Percentiles rank a stretch among this genome's conserved stretches.
Conservation (phyloP, 1,140 invertebrate genomes). For the Formica exsecta region DNA sequence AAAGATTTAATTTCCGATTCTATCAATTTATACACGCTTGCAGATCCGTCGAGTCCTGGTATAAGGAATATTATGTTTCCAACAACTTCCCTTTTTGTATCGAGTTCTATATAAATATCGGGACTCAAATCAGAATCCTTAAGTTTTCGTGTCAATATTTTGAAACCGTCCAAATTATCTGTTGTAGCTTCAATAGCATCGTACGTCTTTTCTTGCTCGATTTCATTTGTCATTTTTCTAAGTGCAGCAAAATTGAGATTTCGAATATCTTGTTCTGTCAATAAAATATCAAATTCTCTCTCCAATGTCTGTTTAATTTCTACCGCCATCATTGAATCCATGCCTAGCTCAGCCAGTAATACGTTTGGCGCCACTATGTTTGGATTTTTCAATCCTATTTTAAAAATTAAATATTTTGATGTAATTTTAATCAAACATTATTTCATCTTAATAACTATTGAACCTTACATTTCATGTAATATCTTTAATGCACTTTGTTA, state of each 20-base stretch:
- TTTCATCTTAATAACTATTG: not conserved
- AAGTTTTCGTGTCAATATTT: slow-evolving; percentile 80
- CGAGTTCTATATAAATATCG: slow-evolving; percentile 78
- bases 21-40: slow-evolving; percentile 85
- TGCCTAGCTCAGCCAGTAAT: slow-evolving; percentile 91
- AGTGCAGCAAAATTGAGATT: slow-evolving; percentile 87
- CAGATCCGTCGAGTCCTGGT: slow-evolving; percentile 89
- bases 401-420: not conserved
- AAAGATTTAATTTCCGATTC: slow-evolving; percentile 87
- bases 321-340: slow-evolving; percentile 94
- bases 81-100: slow-evolving; percentile 73
- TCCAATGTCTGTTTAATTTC: slow-evolving; percentile 93
- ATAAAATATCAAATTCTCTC: slow-evolving; percentile 90
- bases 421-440: not conserved
- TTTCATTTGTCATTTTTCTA: slow-evolving; percentile 80
- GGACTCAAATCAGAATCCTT: slow-evolving; percentile 60
- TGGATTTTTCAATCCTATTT: slow-evolving; percentile 84
- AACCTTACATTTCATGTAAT: too few relatives aligned
- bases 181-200: not conserved
- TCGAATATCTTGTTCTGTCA: slow-evolving; percentile 91
- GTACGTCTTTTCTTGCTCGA: slow-evolving; percentile 56
- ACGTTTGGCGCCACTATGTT: slow-evolving; percentile 89
- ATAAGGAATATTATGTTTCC: slow-evolving; percentile 88
- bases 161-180: slow-evolving; percentile 74
- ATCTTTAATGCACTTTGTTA: too few relatives aligned